phyloP scores from a whole-genome alignment of 1,140 invertebrate species.

The Oreohelix idahoensis region DNA sequence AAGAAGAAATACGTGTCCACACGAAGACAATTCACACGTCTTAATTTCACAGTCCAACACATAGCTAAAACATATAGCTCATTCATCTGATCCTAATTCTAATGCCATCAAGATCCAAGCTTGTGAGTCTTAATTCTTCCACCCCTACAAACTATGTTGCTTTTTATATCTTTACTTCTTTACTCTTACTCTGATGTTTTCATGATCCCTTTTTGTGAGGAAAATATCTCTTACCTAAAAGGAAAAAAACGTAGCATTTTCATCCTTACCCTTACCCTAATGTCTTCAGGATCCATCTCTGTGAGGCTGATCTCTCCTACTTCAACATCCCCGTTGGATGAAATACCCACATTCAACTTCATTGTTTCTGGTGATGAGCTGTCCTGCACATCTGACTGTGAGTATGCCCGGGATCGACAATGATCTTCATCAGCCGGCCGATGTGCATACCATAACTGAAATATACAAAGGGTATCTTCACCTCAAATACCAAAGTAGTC shows the following conservation, averaged over 20 bases:
- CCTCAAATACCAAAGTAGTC: no score
- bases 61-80: no score
- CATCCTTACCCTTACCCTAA: conserved; percentile 76
- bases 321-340: conserved; percentile 86
- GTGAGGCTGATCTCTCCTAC: conserved; percentile 87
- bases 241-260: background rate
- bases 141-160: no score
- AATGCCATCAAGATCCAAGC: no score
- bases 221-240: no score
- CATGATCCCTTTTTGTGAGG: background rate
- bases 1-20: no score
- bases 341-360: conserved; percentile 80
- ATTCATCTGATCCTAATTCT: no score
- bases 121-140: no score
- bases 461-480: background rate
- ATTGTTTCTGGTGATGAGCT: conserved; percentile 72
- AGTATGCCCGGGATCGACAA: conserved; percentile 66
- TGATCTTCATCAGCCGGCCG: conserved; percentile 68
- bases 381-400: conserved; percentile 69
- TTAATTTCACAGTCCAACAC: no score
- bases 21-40: no score
- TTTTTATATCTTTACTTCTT: no score
- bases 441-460: conserved; percentile 80
- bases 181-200: no score
- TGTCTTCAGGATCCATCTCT: conserved; percentile 92